Percentiles rank a stretch among this genome's conserved stretches.
Conservation (phyloP, 2,113 vertebrate genomes). For the Variabilichromis moorii region DNA sequence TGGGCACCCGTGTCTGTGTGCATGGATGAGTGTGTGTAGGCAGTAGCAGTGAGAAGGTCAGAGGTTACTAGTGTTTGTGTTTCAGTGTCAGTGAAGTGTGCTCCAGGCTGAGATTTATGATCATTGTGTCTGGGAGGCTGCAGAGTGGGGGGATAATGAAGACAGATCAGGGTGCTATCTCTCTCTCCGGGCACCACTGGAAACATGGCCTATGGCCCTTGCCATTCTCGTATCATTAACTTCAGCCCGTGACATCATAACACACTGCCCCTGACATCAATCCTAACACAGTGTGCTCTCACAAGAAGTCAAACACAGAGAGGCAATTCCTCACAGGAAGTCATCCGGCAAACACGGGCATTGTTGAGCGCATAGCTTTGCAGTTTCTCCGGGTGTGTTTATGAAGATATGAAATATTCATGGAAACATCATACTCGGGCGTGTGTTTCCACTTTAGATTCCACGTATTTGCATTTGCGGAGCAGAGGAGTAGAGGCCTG, state of each 20-base stretch:
- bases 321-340: constrained; percentile 41
- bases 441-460: constrained; percentile 62
- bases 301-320: constrained; percentile 25
- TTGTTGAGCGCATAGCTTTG: constrained; percentile 10
- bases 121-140: constrained; percentile 73
- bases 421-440: constrained; percentile 30
- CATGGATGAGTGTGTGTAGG: constrained; percentile 41
- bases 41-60: constrained; percentile 73
- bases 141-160: constrained; percentile 74
- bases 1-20: not conserved
- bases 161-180: constrained; percentile 74
- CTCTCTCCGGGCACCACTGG: constrained; percentile 63
- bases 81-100: constrained; percentile 78
- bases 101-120: constrained; percentile 76
- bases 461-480: constrained; percentile 54
- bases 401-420: constrained; percentile 65
- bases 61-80: constrained; percentile 78
- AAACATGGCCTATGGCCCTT: constrained; percentile 60
- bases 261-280: constrained; percentile 53
- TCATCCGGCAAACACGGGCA: constrained; percentile 27
- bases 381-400: constrained; percentile 44
- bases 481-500: constrained; percentile 27
- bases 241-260: constrained; percentile 66
- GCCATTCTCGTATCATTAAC: constrained; percentile 60
- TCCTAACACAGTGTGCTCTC: constrained; percentile 37